Evolutionary conservation across 2,797 vertebrate species (phyloP).

Genomic region (Crypturellus tataupa): DNA sequence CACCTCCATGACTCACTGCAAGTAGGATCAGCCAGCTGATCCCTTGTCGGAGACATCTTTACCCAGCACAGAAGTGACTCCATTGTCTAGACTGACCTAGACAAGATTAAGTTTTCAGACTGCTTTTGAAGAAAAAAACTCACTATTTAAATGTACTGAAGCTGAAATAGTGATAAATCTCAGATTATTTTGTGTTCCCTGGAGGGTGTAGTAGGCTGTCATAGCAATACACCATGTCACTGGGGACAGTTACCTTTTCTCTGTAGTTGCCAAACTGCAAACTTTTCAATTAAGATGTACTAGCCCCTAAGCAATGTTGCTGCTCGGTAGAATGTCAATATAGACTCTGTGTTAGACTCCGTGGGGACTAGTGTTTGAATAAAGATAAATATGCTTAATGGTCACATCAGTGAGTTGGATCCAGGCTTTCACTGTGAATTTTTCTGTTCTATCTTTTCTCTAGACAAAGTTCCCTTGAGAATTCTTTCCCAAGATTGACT

Average conservation of each 20-base stretch:
- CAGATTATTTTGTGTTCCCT: background rate
- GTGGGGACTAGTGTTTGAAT: constrained; percentile 1
- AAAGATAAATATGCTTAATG: constrained; percentile 59
- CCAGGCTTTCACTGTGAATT: constrained; percentile 42
- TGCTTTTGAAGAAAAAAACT: constrained; percentile 11
- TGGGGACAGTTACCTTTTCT: background rate
- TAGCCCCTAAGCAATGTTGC: constrained; percentile 23
- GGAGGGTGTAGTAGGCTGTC: background rate
- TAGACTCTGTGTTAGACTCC: constrained; percentile 26
- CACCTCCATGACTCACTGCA: background rate
- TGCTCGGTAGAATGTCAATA: constrained; percentile 17
- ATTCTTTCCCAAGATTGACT: background rate
- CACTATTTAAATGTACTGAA: background rate
- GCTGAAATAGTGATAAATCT: background rate
- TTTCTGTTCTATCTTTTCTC: background rate
- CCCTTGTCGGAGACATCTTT: background rate
- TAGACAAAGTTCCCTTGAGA: background rate
- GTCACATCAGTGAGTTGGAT: constrained; percentile 37
- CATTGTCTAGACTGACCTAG: background rate
- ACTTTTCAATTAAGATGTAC: constrained; percentile 4
- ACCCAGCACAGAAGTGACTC: background rate
- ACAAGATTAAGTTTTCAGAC: background rate
- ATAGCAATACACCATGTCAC: constrained; percentile 8
- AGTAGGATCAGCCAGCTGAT: background rate
- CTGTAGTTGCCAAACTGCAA: constrained; percentile 48